A percentile compares a stretch with the other conserved stretches of the same genome.
Evolutionary conservation across 2,888 invertebrate genomes (phyloP).

Genomic region (Timema podura): DNA sequence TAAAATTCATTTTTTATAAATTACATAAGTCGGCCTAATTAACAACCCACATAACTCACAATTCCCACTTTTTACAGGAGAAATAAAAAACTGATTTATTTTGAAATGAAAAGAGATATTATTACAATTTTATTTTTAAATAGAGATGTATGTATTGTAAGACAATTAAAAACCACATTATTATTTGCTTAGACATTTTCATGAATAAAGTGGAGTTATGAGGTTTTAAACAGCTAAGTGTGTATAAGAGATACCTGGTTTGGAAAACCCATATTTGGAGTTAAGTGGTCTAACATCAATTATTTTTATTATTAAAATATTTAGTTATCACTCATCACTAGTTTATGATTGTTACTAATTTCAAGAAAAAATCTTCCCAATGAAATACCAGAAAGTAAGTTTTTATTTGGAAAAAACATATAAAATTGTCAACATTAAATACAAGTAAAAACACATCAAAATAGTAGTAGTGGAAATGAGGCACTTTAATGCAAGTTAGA

Average conservation of each 20-base stretch:
- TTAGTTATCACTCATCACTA: no score
- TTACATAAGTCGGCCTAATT: slow-evolving; percentile 3
- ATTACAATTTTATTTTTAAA: background rate
- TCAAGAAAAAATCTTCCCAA: background rate
- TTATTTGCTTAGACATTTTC: background rate
- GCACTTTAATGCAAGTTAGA: background rate
- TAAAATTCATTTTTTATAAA: no score
- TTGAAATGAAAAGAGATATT: background rate
- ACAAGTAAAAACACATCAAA: background rate
- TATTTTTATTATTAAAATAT: no score
- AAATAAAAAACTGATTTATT: background rate
- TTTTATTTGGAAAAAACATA: background rate
- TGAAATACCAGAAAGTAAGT: background rate
- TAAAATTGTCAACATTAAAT: background rate
- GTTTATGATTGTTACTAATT: background rate
- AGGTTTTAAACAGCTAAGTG: background rate
- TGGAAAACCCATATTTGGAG: background rate
- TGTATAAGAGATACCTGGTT: slow-evolving; percentile 4
- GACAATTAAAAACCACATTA: background rate
- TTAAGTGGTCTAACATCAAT: slow-evolving; percentile 9
- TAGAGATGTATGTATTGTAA: background rate
- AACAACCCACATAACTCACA: slow-evolving; percentile 3
- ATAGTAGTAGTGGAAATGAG: background rate
- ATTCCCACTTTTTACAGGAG: slow-evolving; percentile 6
- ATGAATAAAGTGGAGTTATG: background rate